A percentile compares a stretch with the other conserved stretches of the same genome.
These are phyloP conservation scores for Globodera ellingtonae DNA, from an alignment of 1,140 invertebrate species.

Conservation along the genomic window DNA sequence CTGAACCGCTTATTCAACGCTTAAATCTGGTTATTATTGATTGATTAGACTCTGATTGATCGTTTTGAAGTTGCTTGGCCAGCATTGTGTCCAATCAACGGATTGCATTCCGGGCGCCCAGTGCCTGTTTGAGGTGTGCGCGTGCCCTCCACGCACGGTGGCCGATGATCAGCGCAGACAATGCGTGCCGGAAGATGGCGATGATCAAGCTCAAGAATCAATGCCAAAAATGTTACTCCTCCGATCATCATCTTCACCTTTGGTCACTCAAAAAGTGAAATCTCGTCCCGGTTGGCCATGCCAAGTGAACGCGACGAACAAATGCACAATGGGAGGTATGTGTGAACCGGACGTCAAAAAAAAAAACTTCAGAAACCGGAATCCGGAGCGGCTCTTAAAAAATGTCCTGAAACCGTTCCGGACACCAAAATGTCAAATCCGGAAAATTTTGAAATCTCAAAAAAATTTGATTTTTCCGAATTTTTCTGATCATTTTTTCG, in stretches of 20 bases:
- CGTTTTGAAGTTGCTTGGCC: conserved; percentile 28
- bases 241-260: neutral
- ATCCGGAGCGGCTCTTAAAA: too few relatives aligned
- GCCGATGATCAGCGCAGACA: conserved; percentile 31
- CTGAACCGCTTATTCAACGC: neutral
- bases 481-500: too few relatives aligned
- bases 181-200: conserved; percentile 33
- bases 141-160: conserved; percentile 41
- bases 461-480: too few relatives aligned
- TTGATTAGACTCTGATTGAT: neutral
- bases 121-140: conserved; percentile 45
- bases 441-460: too few relatives aligned
- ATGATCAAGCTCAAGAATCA: neutral
- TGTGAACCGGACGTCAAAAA: neutral
- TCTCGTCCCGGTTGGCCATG: neutral
- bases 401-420: too few relatives aligned
- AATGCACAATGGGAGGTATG: neutral
- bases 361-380: too few relatives aligned
- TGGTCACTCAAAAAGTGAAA: too few relatives aligned
- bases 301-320: neutral
- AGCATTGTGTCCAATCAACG: conserved; percentile 16
- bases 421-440: too few relatives aligned
- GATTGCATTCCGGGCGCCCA: conserved; percentile 48
- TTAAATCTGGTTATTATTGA: neutral
- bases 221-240: neutral